These are phyloP conservation scores for Nebria salina DNA, from an alignment of 2,888 invertebrate genomes.

Conservation along the genomic window DNA sequence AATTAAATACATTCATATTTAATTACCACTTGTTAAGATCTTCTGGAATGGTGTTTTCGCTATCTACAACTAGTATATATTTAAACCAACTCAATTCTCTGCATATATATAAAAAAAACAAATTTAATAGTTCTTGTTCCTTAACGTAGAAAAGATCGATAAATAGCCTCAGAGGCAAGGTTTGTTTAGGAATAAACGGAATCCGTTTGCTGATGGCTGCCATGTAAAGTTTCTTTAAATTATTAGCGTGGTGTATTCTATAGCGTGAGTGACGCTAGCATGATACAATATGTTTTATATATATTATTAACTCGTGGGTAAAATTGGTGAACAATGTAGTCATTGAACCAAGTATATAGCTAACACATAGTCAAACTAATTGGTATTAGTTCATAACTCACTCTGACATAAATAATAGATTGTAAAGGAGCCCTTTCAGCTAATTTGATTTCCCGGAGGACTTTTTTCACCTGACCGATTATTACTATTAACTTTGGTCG, in stretches of 20 bases:
- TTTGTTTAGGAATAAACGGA: no score
- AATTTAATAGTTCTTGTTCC: no score
- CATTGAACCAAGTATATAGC: not conserved
- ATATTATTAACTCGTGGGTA: not conserved
- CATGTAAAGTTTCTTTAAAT: not conserved
- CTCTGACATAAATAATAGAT: conserved; percentile 27
- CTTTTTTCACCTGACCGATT: conserved; percentile 39
- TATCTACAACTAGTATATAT: no score
- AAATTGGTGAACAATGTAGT: conserved; percentile 1
- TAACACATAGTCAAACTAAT: not conserved
- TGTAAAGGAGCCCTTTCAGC: conserved; percentile 22
- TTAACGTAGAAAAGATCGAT: no score
- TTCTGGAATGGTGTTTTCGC: no score
- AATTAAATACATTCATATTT: no score
- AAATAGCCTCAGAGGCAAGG: no score
- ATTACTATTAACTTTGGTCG: conserved; percentile 5
- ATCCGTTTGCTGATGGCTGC: no score
- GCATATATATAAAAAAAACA: no score
- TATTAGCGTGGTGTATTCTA: not conserved
- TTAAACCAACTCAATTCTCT: no score
- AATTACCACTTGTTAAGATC: no score
- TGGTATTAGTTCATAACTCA: conserved; percentile 5
- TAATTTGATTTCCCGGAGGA: conserved; percentile 43
- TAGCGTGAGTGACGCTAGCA: not conserved
- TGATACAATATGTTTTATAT: not conserved